These are phyloP conservation scores for Phrixothrix hirtus DNA, from an alignment of 2,888 invertebrate genomes.

Conservation along the genomic window DNA sequence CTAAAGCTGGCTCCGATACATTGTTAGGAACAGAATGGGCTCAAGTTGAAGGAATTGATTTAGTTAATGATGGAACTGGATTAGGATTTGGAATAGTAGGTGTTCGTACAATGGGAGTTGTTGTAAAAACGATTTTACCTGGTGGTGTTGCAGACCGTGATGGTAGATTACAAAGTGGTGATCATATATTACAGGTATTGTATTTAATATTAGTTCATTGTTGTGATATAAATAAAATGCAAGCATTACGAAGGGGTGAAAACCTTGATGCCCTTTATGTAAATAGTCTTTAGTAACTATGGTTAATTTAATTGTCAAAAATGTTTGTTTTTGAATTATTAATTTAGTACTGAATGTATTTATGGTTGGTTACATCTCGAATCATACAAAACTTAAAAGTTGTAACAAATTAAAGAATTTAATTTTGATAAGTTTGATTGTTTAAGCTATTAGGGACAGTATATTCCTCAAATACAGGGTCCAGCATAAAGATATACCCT, in stretches of 20 bases:
- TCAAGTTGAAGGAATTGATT: conserved; percentile 95
- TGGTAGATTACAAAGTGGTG: conserved; percentile 94
- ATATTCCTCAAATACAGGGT: too few relatives aligned
- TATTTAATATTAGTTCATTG: not conserved
- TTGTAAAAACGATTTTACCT: conserved; percentile 96
- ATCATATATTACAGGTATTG: conserved; percentile 93
- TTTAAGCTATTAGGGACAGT: too few relatives aligned
- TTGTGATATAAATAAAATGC: too few relatives aligned
- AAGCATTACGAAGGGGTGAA: too few relatives aligned
- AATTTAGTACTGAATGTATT: not conserved
- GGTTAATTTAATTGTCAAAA: too few relatives aligned
- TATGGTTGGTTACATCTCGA: too few relatives aligned
- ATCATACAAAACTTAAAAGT: too few relatives aligned
- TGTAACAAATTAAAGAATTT: too few relatives aligned
- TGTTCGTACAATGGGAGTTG: conserved; percentile 96
- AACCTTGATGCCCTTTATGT: too few relatives aligned
- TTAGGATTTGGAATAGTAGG: conserved; percentile 99
- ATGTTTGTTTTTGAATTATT: conserved; percentile 2
- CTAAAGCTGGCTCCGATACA: conserved; percentile 69
- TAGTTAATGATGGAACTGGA: conserved; percentile 96
- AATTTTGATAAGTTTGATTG: too few relatives aligned
- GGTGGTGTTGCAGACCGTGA: conserved; percentile 98
- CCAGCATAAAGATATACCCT: too few relatives aligned
- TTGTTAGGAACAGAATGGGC: conserved; percentile 89
- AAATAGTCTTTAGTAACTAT: too few relatives aligned